Conservation (phyloP, 2,113 vertebrate genomes). For the Melospiza georgiana region DNA sequence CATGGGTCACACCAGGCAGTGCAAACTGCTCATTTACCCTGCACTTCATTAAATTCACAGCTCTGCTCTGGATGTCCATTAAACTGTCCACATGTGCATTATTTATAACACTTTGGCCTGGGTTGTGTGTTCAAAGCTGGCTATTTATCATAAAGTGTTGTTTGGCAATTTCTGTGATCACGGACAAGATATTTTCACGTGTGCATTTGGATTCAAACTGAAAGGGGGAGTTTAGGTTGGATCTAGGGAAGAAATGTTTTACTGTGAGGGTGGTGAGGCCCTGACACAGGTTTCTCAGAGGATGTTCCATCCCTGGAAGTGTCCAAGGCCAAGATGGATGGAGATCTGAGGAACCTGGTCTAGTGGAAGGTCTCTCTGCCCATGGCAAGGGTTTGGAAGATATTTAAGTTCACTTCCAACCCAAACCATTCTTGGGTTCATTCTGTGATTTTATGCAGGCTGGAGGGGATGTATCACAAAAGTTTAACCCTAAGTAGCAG, state of each 20-base stretch:
- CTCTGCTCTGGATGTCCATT: background rate
- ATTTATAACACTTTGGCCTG: background rate
- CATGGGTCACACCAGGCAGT: background rate
- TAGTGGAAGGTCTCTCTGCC: background rate
- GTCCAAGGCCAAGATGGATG: background rate
- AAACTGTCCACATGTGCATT: background rate
- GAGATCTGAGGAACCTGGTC: background rate
- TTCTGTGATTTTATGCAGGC: background rate
- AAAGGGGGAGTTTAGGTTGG: background rate
- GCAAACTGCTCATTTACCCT: background rate
- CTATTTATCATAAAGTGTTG: background rate
- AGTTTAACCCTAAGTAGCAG: background rate
- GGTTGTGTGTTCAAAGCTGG: background rate
- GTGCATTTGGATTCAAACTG: background rate
- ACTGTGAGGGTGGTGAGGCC: background rate
- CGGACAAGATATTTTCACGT: rapidly evolving
- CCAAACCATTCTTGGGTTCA: background rate
- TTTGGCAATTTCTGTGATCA: background rate
- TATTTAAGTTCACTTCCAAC: background rate
- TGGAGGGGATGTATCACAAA: background rate
- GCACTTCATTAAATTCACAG: background rate
- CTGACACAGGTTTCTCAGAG: background rate
- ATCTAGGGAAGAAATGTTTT: background rate
- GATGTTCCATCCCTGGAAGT: background rate
- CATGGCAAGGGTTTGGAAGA: too few species aligned